Conservation (phyloP, 2,797 vertebrate genomes). For the Pyrocephalus nanus region DNA sequence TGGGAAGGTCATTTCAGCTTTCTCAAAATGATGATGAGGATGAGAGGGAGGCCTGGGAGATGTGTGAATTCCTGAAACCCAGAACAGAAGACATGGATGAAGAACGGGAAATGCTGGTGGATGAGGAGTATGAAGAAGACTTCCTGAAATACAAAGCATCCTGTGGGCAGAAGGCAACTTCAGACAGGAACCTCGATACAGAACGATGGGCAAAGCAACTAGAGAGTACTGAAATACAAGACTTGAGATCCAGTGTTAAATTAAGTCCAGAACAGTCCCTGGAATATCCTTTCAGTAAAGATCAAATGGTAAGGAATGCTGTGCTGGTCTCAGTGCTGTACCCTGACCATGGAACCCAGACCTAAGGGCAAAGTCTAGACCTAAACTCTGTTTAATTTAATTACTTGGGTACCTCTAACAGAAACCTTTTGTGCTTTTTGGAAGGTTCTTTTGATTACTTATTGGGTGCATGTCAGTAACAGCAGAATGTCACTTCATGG, state of each 20-base stretch:
- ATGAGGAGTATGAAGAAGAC: slow-evolving; percentile 78
- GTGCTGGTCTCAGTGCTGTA: neutral
- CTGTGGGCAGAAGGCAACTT: neutral
- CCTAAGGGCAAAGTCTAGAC: neutral
- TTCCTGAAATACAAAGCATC: neutral
- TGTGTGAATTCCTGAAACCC: slow-evolving; percentile 70
- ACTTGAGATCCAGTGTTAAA: neutral
- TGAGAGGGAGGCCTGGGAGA: slow-evolving; percentile 78
- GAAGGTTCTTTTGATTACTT: neutral
- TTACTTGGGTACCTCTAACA: neutral
- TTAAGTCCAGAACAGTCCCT: neutral
- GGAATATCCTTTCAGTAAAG: neutral
- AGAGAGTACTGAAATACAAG: neutral
- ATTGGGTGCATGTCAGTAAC: neutral
- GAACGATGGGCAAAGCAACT: slow-evolving; percentile 70
- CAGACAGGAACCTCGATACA: neutral
- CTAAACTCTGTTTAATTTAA: neutral
- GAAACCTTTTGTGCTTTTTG: neutral
- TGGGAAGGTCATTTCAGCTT: slow-evolving; percentile 77
- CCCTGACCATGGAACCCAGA: neutral
- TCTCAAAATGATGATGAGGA: slow-evolving; percentile 37
- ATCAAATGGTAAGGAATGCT: slow-evolving; percentile 50
- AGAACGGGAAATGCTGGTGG: slow-evolving; percentile 89
- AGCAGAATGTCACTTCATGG: neutral
- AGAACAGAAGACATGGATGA: slow-evolving; percentile 40